phyloP scores from a whole-genome alignment of 2,113 vertebrate species.

The Xenopus borealis region DNA sequence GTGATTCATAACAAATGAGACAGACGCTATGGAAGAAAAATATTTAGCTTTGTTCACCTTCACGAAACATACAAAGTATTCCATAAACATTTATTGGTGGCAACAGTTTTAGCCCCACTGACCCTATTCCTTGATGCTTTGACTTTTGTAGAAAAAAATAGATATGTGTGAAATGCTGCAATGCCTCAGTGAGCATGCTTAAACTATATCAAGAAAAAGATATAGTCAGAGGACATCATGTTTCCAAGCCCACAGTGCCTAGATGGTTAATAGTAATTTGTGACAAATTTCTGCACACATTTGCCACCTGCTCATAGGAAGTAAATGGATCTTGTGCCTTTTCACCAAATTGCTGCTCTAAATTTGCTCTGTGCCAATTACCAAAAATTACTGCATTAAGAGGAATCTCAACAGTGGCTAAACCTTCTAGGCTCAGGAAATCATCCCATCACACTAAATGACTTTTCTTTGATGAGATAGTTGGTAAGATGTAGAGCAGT shows the following conservation, averaged over 20 bases:
- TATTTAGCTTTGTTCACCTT: too few species aligned
- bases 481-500: slow-evolving; percentile 37
- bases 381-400: slow-evolving; percentile 43
- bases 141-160: too few species aligned
- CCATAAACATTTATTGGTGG: too few species aligned
- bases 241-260: not conserved
- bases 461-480: slow-evolving; percentile 39
- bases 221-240: not conserved
- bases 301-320: slow-evolving; percentile 37
- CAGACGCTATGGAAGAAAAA: too few species aligned
- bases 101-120: too few species aligned
- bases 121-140: too few species aligned
- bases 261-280: slow-evolving; percentile 37
- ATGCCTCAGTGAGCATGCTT: too few species aligned
- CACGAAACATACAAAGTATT: too few species aligned
- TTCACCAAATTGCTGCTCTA: slow-evolving; percentile 44
- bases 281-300: slow-evolving; percentile 39
- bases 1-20: too few species aligned
- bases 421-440: slow-evolving; percentile 42
- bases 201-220: too few species aligned
- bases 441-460: slow-evolving; percentile 44
- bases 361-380: slow-evolving; percentile 45
- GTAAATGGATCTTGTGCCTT: slow-evolving; percentile 41
- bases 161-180: too few species aligned
- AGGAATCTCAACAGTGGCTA: slow-evolving; percentile 41